Evolutionary conservation across 2,888 invertebrate genomes (phyloP), one percentile per base, ranked within the genome.

Genomic region (Drosophila aldrichi): DNA sequence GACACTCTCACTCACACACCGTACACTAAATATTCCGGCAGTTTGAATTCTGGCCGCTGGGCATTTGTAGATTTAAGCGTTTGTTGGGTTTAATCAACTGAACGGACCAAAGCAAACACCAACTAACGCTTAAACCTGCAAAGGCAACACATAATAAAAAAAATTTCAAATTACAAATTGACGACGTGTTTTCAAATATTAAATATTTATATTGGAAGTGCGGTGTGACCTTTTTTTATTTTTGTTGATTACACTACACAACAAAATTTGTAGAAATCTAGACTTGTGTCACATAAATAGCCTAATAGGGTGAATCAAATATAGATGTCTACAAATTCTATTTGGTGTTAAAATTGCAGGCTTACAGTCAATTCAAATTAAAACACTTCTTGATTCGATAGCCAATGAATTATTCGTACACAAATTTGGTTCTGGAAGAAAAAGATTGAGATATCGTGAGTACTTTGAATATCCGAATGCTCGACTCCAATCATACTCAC

Each of bases 141-240:
- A 70, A 60, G 10, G 46, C 52, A 52, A 18, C 10, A 40, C 22
- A n/a, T n/a, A 22, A 22, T 2, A 22, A 41, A 56, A 44, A 43
- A 44, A 54, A 14, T 1, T 25, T 12, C 12, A 36, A 38, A 68
- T 44, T 44, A 7, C 46, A 29, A 22, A 48, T 49, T 60, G 46
- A 57, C 20, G 32, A 44, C 22, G 40, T 60, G 48, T 44, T 63
- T 14, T 40, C 63, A 64, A 48, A 20, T 14, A 67, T 51, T 25
- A 75, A 79, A 77, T 79, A 79, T 65, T 77, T 77, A 48, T 65
- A 59, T 32, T 20, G 36, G 5, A 34, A 59, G 44, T 70, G 36
- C 29, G 36, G 0, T 2, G 9, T 43, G 0, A 3, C n/a, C 18
- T 51, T 48, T 52, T 43, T 43, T 18, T 0, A 0, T 4, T 14